phyloP scores from a whole-genome alignment of 2,113 vertebrate species.

The Leiothrix lutea region DNA sequence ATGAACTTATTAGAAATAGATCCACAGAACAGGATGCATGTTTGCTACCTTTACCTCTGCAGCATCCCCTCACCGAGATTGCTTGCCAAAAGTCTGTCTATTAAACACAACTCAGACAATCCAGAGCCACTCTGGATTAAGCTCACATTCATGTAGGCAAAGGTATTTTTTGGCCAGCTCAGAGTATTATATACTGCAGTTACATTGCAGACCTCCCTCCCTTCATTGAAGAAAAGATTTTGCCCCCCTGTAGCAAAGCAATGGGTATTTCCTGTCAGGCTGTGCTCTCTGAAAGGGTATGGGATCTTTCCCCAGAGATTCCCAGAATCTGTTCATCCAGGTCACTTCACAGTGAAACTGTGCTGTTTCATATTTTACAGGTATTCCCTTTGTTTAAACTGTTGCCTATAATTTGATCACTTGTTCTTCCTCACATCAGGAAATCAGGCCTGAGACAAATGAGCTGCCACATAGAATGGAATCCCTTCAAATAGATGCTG shows the following conservation, averaged over 20 bases:
- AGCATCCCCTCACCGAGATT: neutral
- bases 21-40: neutral
- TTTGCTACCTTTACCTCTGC: neutral
- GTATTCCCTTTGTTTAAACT: neutral
- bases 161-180: neutral
- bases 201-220: neutral
- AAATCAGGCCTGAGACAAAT: conserved; percentile 69
- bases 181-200: neutral
- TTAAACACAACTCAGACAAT: neutral
- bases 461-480: conserved; percentile 80
- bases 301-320: neutral
- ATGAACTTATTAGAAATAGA: neutral
- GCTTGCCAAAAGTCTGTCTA: neutral
- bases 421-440: conserved; percentile 63
- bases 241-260: neutral
- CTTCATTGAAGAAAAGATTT: neutral
- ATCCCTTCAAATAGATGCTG: conserved; percentile 77
- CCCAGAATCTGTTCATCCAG: neutral
- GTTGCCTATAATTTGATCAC: neutral
- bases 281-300: neutral
- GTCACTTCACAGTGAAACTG: neutral
- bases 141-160: neutral
- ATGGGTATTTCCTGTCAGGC: neutral
- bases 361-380: neutral
- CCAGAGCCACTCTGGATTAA: neutral